Base-by-base conservation (phyloP, 2,113 vertebrate genomes). In the Oncorhynchus clarkii region DNA sequence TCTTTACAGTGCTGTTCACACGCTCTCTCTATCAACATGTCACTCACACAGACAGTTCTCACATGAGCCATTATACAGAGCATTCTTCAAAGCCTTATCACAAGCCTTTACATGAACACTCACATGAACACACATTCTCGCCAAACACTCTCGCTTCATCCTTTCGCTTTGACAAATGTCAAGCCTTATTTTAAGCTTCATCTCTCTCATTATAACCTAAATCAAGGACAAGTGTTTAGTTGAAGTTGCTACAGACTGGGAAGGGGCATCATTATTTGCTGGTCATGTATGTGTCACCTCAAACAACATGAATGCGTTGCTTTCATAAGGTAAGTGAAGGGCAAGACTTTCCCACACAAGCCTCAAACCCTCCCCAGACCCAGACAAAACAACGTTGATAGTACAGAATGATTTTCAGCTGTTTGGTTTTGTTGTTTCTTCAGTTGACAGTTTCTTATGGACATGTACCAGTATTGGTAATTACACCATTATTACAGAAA, bases 51-150 rank as follows among this genome's bases (percentile, higher is more conserved):
- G 71, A 75, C 79, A 45, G 9, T 45, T 79, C 67, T 86, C 80
- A 85, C 59, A 60, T 86, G 86, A 86, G 89, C 87, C 85, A 80
- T 80, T 88, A 88, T 78, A 83, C 84, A 81, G 82, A 83, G 75
- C 49, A 73, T 69, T 87, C 84, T 84, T 89, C 85, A 79, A 86
- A 91, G 89, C 91, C 89, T 91, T 90, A 90, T 76, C 86, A 89
- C 85, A 8, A 77, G 86, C 80, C 78, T 86, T 88, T 70, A 78
- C 81, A 67, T 11, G 9, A 71, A 70, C 80, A 59, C 13, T 13
- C 77, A 39, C 62, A 57, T 66, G 29, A 34, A 26, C 60, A 70
- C 65, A 79, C 67, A 16, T 57, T 45, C 9, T 11, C 39, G 8
- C n/a, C 59, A 62, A 62, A 20, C 59, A 9, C 39, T 39, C 34